These are phyloP conservation scores for Trididemnum nubilum DNA, from an alignment of 23 tunicate genomes.

Conservation along the genomic window DNA sequence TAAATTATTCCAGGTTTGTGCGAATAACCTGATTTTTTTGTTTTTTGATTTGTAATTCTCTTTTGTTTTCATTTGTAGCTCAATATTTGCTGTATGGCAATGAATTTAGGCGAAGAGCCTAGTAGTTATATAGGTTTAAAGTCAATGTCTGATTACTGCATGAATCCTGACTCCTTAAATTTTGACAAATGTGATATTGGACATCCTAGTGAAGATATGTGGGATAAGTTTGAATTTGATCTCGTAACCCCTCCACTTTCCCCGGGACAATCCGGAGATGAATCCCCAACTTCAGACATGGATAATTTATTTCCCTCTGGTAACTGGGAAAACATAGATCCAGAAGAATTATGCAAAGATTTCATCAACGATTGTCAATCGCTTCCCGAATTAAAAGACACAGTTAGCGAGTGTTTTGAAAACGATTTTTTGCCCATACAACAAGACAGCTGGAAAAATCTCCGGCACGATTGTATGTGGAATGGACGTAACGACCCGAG, in stretches of 20 bases:
- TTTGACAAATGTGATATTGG: no score
- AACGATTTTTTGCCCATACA: neutral
- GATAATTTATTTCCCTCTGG: neutral
- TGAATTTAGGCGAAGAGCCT: no score
- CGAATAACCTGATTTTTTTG: no score
- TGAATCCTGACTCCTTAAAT: no score
- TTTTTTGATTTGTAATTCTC: no score
- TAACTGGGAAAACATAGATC: neutral
- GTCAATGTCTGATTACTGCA: no score
- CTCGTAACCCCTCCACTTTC: neutral
- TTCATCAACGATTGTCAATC: neutral
- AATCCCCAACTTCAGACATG: neutral
- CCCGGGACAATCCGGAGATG: neutral
- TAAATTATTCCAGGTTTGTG: no score
- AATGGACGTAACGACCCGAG: neutral
- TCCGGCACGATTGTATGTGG: constrained; percentile 2
- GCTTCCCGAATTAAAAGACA: neutral
- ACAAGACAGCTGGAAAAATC: neutral
- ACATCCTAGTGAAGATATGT: constrained; percentile 1
- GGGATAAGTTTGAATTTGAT: constrained; percentile 1
- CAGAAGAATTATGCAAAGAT: neutral
- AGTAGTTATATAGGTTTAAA: no score
- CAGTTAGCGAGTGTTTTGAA: neutral
- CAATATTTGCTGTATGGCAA: no score
- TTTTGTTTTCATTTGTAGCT: no score